Conservation (phyloP, 2,113 vertebrate species). For the Raja brachyura region DNA sequence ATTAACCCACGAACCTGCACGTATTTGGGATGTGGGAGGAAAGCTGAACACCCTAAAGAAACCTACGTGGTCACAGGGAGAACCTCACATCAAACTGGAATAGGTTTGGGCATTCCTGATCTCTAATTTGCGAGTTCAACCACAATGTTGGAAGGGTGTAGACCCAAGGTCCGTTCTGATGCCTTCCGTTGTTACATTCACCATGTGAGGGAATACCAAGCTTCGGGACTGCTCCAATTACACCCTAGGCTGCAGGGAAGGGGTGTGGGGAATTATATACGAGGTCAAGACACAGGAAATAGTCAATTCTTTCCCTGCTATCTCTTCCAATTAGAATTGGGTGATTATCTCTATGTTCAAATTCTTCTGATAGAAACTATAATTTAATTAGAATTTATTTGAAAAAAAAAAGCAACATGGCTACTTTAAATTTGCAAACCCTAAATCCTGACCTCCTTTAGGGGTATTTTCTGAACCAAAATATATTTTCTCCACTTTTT, state of each 20-base stretch:
- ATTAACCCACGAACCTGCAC: too few species aligned
- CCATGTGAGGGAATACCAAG: not conserved
- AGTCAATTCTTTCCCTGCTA: not conserved
- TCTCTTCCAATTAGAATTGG: not conserved
- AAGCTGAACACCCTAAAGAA: too few species aligned
- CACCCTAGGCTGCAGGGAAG: not conserved
- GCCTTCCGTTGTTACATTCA: not conserved
- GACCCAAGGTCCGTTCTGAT: not conserved
- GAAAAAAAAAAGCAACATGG: not conserved
- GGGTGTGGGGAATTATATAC: not conserved
- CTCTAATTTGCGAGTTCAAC: not conserved
- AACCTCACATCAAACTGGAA: not conserved
- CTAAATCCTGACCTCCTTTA: not conserved
- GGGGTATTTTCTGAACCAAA: not conserved
- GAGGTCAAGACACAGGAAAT: not conserved
- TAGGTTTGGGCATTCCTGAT: not conserved
- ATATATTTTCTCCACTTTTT: not conserved
- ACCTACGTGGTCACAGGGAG: too few species aligned
- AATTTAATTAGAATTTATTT: not conserved
- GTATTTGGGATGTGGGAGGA: too few species aligned
- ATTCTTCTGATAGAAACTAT: not conserved
- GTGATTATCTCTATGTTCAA: not conserved
- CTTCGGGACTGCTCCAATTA: not conserved
- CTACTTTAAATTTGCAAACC: not conserved
- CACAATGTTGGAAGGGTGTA: too few species aligned